Evolutionary conservation across 2,888 invertebrate species (phyloP), one percentile per base, ranked within the genome.

Genomic region (Osedax frankpressi): DNA sequence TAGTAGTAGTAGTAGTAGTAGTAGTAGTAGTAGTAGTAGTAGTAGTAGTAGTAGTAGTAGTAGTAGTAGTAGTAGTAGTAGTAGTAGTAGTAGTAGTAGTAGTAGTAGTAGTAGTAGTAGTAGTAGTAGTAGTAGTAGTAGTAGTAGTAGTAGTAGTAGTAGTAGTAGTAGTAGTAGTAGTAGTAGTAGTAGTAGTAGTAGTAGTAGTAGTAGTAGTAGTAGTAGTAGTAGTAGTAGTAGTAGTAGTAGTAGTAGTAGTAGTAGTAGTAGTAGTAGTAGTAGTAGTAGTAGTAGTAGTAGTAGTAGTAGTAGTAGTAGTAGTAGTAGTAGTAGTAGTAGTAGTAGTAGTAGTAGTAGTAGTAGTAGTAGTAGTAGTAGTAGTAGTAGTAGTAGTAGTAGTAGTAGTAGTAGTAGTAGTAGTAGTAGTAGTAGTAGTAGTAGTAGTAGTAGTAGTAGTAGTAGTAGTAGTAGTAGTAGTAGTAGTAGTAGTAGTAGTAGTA

Each of bases 41-140:
- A 74, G 74, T 74, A 74, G 74, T 74, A 74, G 74, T 72, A 74
- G 74, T 74, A 74, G 74, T 72, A 60, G 74, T 72, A 72, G 74
- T 69, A 69, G 69, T 69, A 69, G 69, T 69, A 69, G 28, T 69
- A 28, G 69, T 69, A 69, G 69, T 69, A 69, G 69, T 69, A 69
- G 74, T 67, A 26, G 62, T 74, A 30, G 67, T 65, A 44, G 60
- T 59, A 59, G 71, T 74, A 67, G 68, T 71, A 30, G 74, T 74
- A 65, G 63, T 74, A 28, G 67, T 74, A 28, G 75, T 67, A 67
- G 60, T 65, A 69, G 30, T 74, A 67, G 60, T 69, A 28, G 69
- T 69, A 1, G 69, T 69, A 44, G 44, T 44, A 44, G 44, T 44
- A 44, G 44, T 44, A 44, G 44, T 44, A 44, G 44, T 44, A 44